Base-by-base conservation (phyloP, 1,140 invertebrate genomes). In the Lepidurus arcticus region DNA sequence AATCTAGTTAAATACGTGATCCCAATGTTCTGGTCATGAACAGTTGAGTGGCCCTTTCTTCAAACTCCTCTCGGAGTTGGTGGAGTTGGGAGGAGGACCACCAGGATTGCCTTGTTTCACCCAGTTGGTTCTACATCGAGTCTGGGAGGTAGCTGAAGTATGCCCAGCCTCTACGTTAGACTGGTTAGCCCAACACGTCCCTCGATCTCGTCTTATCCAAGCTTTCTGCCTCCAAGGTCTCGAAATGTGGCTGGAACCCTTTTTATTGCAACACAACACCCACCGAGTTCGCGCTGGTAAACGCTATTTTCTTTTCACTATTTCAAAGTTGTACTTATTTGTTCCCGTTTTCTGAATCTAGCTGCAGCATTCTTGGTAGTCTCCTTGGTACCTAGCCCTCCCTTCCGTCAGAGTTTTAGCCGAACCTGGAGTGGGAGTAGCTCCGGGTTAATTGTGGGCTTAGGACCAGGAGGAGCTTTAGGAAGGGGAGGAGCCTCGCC, bases 131-230 rank as follows among this genome's bases (percentile, higher is more conserved):
- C 86, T 97, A 75, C 90, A 91, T 76, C 90, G 92, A 21, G 92
- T 97, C 74, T 96, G 95, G 93, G 94, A 97, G 85, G 93, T 92
- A 1, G 93, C 93, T 6, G 92, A 96, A 83, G 91, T 92, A 80
- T 95, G 94, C 81, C 94, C 95, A 5, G 93, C 95, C 84, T 92
- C 92, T 21, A 93, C 94, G 73, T 87, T 98, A 4, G 95, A 97
- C 83, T 98, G 95, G 95, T 86, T 98, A 42, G 92, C 94, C 5
- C 84, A 93, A 73, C 91, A 92, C 86, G 90, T 80, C 24, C 11
- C 42, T 42, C 42, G 86, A 87, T 65, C 53, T 21, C 53, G 53
- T 21, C 13, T 94, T 42, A 93, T 93, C 0, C 94, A 96, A 85
- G 88, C 91, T 73, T 96, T 94, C 92, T 94, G 95, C 0, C 87